Evolutionary conservation across 2,113 vertebrate species (phyloP), one percentile per base, ranked within the genome.

Genomic region (Festucalex cinctus): DNA sequence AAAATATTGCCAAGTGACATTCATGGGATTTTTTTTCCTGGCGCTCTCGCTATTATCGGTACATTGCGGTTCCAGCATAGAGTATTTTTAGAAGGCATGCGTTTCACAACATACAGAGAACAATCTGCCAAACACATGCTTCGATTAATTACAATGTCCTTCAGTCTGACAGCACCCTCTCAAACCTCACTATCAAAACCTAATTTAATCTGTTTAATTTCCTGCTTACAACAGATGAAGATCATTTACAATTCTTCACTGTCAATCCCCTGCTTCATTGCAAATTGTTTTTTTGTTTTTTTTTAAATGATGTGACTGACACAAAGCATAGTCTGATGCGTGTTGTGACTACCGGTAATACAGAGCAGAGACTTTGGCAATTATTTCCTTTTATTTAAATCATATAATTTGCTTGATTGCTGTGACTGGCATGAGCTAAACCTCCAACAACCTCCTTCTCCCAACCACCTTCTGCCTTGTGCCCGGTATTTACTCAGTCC

Each of bases 341-440:
- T 81, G 73, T 81, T 82, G 68, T 73, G 76, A 81, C 64, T 70
- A n/a, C n/a, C n/a, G n/a, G n/a, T n/a, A 6, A 46, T 20, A 68
- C 74, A 5, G 66, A 84, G 76, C 64, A 43, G 35, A 69, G 69
- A 74, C 70, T 68, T 61, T 22, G 57, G 68, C 68, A 20, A 78
- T 83, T 74, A 78, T 81, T 82, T 69, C 39, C 70, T 78, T 86
- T 86, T 85, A 87, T 89, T 85, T 85, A 85, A 81, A 75, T 80
- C 69, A 68, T 69, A 82, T 79, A n/a, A n/a, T n/a, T 77, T 78
- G 84, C 77, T 73, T 83, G 76, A 78, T 69, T 83, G 71, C 57
- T 60, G 71, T 73, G 57, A 68, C 61, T 68, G 63, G 75, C 56
- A 9, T 37, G 22, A 67, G 28, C 36, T 64, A 39, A 53, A 63